phyloP scores from a whole-genome alignment of 2,888 invertebrate genomes.

The Endotricha flammealis region DNA sequence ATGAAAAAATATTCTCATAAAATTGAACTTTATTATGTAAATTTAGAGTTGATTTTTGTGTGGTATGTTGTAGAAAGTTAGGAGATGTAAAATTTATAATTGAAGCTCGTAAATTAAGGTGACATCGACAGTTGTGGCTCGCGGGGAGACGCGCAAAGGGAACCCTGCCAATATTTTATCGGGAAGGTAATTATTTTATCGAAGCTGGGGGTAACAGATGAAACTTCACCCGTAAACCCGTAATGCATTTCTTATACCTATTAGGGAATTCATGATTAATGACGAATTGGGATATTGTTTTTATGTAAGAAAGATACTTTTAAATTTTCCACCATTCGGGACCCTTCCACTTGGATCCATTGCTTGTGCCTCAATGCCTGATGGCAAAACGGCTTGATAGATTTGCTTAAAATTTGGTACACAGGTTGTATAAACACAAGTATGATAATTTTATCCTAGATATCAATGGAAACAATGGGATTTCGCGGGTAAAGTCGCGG shows the following conservation, averaged over 20 bases:
- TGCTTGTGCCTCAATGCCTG: no score
- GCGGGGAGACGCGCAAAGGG: constrained; percentile 41
- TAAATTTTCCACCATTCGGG: no score
- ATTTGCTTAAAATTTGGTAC: no score
- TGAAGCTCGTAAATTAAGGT: constrained; percentile 78
- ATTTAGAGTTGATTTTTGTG: constrained; percentile 23
- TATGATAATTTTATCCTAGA: no score
- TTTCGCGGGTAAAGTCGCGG: no score
- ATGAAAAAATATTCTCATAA: constrained; percentile 1
- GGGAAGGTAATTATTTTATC: constrained; percentile 72
- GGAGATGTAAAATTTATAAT: constrained; percentile 73
- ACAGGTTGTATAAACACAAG: no score
- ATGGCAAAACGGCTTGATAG: no score
- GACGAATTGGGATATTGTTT: constrained; percentile 20
- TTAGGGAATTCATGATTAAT: constrained; percentile 49
- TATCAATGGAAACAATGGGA: no score
- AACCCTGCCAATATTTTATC: constrained; percentile 70
- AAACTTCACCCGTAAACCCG: constrained; percentile 35
- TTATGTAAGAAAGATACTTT: no score
- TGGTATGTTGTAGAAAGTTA: constrained; percentile 16
- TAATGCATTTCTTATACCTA: constrained; percentile 46
- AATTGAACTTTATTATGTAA: constrained; percentile 13
- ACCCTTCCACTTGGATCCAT: no score
- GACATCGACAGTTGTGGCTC: constrained; percentile 77
- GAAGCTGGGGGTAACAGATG: constrained; percentile 51